These are phyloP conservation scores for Numida meleagris DNA, from an alignment of 2,113 vertebrate species.

Conservation along the genomic window DNA sequence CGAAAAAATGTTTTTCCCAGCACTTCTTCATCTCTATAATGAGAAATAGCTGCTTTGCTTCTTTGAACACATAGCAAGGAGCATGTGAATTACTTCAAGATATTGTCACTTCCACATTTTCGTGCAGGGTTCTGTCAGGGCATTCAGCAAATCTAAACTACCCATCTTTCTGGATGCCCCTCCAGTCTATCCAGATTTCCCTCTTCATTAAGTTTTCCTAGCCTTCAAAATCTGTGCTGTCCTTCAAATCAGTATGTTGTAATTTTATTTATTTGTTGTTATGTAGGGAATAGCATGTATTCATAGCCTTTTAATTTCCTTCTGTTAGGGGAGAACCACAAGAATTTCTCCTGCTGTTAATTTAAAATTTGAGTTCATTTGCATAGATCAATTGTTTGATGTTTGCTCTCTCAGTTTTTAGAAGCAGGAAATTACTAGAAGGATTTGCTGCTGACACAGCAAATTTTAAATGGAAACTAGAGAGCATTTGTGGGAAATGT, in stretches of 20 bases:
- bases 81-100: background rate
- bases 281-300: accelerated
- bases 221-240: background rate
- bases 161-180: background rate
- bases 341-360: background rate
- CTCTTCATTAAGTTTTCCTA: background rate
- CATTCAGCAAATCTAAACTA: accelerated
- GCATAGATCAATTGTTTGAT: background rate
- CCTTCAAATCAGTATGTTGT: background rate
- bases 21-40: background rate
- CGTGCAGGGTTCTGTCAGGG: background rate
- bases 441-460: background rate
- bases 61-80: background rate
- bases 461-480: background rate
- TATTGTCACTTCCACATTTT: background rate
- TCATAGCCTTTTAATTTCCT: background rate
- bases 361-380: background rate
- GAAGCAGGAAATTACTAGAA: conserved; percentile 1
- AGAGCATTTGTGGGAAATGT: background rate
- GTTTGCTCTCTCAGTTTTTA: conserved; percentile 11
- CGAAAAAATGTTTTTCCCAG: background rate
- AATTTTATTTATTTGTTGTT: background rate
- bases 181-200: background rate
- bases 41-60: background rate
- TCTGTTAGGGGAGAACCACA: background rate